Evolutionary conservation across 2,888 invertebrate genomes (phyloP).

Genomic region (Ctenicera cuprea): DNA sequence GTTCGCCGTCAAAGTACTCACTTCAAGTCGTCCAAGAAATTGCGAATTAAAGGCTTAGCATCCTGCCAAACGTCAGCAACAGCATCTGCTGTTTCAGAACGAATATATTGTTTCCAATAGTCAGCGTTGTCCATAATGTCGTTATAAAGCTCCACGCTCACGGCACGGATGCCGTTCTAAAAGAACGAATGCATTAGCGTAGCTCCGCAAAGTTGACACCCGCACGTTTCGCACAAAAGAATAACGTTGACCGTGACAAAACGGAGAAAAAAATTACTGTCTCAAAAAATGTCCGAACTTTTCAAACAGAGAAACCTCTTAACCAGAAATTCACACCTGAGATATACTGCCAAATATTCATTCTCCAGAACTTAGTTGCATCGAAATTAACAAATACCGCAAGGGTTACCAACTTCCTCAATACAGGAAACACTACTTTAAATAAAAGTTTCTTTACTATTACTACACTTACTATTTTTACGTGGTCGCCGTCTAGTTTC

Average conservation of each 20-base stretch:
- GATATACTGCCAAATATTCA: no score
- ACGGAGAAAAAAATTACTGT: slow-evolving; percentile 15
- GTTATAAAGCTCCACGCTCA: slow-evolving; percentile 73
- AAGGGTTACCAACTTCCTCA: no score
- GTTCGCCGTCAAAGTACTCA: slow-evolving; percentile 62
- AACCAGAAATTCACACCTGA: background rate
- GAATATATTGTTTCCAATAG: slow-evolving; percentile 80
- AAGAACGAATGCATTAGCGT: slow-evolving; percentile 43
- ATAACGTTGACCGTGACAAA: slow-evolving; percentile 26
- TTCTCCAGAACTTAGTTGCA: no score
- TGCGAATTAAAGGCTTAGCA: slow-evolving; percentile 81
- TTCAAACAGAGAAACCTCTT: background rate
- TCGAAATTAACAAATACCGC: no score
- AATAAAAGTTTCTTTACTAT: no score
- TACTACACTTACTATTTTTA: no score
- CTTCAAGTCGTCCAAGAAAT: slow-evolving; percentile 82
- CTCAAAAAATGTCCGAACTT: background rate
- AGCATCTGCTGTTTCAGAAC: slow-evolving; percentile 82
- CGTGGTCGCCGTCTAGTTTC: no score
- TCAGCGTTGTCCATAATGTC: slow-evolving; percentile 75
- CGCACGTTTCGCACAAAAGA: slow-evolving; percentile 28
- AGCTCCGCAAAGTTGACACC: slow-evolving; percentile 23
- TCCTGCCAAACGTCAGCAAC: slow-evolving; percentile 84
- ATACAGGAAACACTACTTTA: no score
- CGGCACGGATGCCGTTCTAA: slow-evolving; percentile 71